phyloP scores from a whole-genome alignment of 2,797 vertebrate genomes.

The Limnodromus scolopaceus region DNA sequence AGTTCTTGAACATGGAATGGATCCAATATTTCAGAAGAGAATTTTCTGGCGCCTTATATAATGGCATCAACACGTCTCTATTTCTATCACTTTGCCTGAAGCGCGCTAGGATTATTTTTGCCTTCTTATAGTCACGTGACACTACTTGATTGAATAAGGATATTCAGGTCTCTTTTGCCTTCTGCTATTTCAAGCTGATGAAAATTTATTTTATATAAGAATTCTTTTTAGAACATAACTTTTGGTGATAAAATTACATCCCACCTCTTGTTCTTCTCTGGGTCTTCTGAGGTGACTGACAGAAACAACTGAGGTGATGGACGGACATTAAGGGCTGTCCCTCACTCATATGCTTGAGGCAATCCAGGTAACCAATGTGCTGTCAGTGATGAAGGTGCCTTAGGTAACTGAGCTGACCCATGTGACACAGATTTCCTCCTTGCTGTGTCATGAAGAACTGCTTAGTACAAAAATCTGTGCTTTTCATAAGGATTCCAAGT shows the following conservation, averaged over 20 bases:
- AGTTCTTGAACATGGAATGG: background rate
- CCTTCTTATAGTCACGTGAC: conserved; percentile 15
- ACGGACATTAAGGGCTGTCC: background rate
- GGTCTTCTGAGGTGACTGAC: background rate
- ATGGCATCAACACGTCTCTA: conserved; percentile 26
- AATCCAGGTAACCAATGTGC: background rate
- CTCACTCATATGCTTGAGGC: background rate
- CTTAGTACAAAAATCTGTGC: background rate
- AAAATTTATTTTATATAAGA: background rate
- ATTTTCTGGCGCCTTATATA: conserved; percentile 53
- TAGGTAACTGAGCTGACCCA: background rate
- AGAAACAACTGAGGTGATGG: background rate
- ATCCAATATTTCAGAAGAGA: conserved; percentile 23
- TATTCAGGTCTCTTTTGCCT: conserved; percentile 32
- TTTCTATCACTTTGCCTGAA: conserved; percentile 60
- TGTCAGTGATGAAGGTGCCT: background rate
- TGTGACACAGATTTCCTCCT: background rate
- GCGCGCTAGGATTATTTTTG: conserved; percentile 39
- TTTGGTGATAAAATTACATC: background rate
- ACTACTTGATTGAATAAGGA: conserved; percentile 27
- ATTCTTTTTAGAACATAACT: background rate
- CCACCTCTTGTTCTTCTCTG: background rate
- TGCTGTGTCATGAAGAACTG: background rate
- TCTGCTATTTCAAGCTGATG: conserved; percentile 40
- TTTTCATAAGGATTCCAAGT: background rate